Conservation (phyloP, 2,797 vertebrate genomes). For the Pseudocheirus occidentalis region DNA sequence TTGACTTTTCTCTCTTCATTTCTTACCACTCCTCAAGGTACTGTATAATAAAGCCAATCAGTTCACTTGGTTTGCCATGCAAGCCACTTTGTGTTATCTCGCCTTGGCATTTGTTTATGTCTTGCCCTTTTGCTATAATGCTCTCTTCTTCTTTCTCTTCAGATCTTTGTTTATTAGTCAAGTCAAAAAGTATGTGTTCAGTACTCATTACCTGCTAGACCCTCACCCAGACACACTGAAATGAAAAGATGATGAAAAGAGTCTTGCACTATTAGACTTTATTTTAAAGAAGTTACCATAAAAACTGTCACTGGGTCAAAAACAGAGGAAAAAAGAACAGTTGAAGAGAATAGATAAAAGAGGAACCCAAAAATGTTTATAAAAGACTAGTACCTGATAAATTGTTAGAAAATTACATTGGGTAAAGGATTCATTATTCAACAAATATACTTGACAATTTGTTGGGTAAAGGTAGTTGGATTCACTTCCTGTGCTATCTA, state of each 20-base stretch:
- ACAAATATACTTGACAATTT: not conserved
- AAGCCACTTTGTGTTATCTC: not conserved
- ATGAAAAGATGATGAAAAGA: not conserved
- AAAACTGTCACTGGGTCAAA: not conserved
- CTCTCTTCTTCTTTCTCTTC: too few species aligned
- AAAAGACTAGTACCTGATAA: not conserved
- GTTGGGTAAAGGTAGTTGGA: not conserved
- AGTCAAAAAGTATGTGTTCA: too few species aligned
- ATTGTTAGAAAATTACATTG: not conserved
- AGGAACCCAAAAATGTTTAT: not conserved
- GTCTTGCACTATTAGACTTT: not conserved
- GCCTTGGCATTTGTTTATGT: too few species aligned
- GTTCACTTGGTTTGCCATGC: not conserved
- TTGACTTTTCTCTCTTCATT: not conserved
- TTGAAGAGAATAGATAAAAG: not conserved
- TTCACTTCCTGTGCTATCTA: not conserved
- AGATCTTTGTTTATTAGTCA: too few species aligned
- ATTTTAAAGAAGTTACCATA: not conserved
- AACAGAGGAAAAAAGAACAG: not conserved
- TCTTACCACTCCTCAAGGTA: not conserved
- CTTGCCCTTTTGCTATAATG: too few species aligned
- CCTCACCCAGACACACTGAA: not conserved
- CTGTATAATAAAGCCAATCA: not conserved
- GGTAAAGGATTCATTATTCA: not conserved
- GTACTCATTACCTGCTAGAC: not conserved